These are phyloP conservation scores for Priocnemis perturbator DNA, from an alignment of 2,888 invertebrate genomes.

Conservation along the genomic window DNA sequence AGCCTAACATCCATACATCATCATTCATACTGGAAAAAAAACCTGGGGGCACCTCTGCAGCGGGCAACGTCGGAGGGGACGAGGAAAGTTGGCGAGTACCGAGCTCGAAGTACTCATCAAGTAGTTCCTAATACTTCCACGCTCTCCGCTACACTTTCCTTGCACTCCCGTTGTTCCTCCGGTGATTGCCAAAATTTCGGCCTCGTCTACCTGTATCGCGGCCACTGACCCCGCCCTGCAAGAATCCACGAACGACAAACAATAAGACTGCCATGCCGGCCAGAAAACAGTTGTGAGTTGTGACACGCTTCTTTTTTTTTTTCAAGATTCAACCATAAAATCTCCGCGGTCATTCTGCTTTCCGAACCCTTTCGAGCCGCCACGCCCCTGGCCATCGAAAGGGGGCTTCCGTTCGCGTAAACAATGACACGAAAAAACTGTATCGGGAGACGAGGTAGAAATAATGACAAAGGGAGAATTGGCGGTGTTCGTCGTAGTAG, in stretches of 20 bases:
- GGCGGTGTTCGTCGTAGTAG: neutral
- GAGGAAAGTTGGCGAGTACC: constrained; percentile 58
- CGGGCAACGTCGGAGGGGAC: constrained; percentile 52
- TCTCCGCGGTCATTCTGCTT: constrained; percentile 36
- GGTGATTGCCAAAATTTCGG: neutral
- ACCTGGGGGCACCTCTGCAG: constrained; percentile 66
- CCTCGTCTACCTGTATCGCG: too few species aligned
- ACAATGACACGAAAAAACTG: constrained; percentile 59
- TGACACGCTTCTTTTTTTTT: too few species aligned
- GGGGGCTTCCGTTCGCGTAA: constrained; percentile 47
- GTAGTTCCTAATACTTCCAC: constrained; percentile 48
- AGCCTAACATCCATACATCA: constrained; percentile 75
- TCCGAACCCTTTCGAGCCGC: constrained; percentile 32
- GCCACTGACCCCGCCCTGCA: neutral
- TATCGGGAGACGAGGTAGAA: constrained; percentile 18
- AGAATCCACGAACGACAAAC: constrained; percentile 6
- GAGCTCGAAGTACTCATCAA: constrained; percentile 46
- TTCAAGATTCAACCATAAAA: constrained; percentile 5
- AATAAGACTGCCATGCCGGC: neutral
- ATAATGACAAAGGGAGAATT: constrained; percentile 16
- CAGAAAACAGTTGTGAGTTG: neutral
- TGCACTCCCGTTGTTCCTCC: neutral
- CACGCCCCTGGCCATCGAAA: constrained; percentile 42
- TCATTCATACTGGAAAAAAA: constrained; percentile 72
- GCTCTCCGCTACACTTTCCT: constrained; percentile 25